Conservation (phyloP, 2,797 vertebrate genomes). For the Labeo calbasu region DNA sequence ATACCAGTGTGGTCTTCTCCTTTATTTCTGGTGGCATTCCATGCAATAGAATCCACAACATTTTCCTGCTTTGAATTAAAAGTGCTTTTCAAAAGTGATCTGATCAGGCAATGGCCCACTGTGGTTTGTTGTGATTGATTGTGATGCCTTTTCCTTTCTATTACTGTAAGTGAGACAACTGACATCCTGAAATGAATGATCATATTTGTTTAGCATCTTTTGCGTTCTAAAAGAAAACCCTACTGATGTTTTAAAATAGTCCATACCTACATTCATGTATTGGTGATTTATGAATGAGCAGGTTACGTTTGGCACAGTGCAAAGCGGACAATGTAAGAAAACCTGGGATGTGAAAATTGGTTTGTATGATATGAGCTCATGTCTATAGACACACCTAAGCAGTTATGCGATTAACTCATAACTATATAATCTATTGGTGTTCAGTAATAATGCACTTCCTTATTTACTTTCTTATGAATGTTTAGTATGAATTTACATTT, state of each 20-base stretch:
- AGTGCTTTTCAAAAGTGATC: not conserved
- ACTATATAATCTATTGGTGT: slow-evolving; percentile 51
- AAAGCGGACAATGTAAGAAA: slow-evolving; percentile 19
- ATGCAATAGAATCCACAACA: not conserved
- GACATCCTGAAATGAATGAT: not conserved
- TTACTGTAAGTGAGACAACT: not conserved
- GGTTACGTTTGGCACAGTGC: slow-evolving; percentile 23
- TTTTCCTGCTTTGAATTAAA: not conserved
- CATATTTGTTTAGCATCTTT: not conserved
- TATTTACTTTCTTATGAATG: slow-evolving; percentile 46
- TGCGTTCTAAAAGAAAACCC: not conserved
- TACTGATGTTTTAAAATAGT: slow-evolving; percentile 2
- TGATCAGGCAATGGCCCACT: not conserved
- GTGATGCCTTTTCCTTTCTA: not conserved
- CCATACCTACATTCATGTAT: not conserved
- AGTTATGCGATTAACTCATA: slow-evolving; percentile 47
- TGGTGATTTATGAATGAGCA: slow-evolving; percentile 8
- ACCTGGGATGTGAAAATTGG: slow-evolving; percentile 9
- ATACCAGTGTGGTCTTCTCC: not conserved
- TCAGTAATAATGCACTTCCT: slow-evolving; percentile 41
- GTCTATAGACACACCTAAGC: slow-evolving; percentile 36
- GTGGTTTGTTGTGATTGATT: not conserved
- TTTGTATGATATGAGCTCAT: slow-evolving; percentile 42
- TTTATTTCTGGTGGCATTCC: not conserved
- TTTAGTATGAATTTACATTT: slow-evolving; percentile 43